phyloP scores from a whole-genome alignment of 2,888 invertebrate species.

The Sabatieria punctata region DNA sequence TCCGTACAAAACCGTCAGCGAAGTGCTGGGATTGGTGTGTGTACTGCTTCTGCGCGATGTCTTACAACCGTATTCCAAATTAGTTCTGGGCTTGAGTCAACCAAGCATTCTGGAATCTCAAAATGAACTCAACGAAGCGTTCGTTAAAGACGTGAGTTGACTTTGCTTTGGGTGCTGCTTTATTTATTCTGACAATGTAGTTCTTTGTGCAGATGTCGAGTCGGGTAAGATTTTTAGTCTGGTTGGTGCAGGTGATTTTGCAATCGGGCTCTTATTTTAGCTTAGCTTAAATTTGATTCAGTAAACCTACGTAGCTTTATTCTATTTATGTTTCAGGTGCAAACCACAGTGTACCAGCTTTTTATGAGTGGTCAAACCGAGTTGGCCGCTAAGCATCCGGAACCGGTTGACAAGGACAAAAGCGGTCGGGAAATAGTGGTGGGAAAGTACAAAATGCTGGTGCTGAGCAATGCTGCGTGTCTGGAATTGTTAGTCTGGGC shows the following conservation, averaged over 20 bases:
- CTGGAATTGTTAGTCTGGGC: constrained; percentile 96
- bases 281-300: neutral
- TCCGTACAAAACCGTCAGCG: constrained; percentile 83
- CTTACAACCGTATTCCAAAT: constrained; percentile 44
- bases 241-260: neutral
- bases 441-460: constrained; percentile 82
- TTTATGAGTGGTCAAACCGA: constrained; percentile 85
- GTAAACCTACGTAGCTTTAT: neutral
- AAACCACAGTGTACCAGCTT: constrained; percentile 67
- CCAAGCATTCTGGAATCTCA: no score
- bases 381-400: constrained; percentile 54
- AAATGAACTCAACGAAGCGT: no score
- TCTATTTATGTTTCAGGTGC: constrained; percentile 44
- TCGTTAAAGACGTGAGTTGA: no score
- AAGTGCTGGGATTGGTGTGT: constrained; percentile 78
- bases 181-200: no score
- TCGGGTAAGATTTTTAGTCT: neutral
- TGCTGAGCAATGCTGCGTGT: constrained; percentile 90
- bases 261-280: neutral
- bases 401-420: constrained; percentile 5
- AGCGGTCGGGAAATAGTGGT: neutral
- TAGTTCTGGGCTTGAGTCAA: neutral
- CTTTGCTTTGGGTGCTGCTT: no score
- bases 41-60: constrained; percentile 76
- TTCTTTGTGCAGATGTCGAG: no score